Conservation (phyloP, 1,140 invertebrate species). For the Aricia agestis region DNA sequence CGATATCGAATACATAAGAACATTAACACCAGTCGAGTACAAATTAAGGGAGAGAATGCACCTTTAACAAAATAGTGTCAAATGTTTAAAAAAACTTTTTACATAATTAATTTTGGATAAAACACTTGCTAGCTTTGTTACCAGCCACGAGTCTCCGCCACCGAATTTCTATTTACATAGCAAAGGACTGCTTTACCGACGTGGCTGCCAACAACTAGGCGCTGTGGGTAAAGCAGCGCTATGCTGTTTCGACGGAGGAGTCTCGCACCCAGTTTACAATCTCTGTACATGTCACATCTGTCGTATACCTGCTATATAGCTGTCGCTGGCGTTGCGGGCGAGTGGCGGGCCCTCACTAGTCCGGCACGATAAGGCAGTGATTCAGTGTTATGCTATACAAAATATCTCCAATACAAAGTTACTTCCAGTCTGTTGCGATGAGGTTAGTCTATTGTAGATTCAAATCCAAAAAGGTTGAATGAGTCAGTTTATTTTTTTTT, state of each 20-base stretch:
- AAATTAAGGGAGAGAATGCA: neutral
- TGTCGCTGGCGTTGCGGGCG: constrained; percentile 22
- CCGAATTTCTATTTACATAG: neutral
- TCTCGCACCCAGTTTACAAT: constrained; percentile 16
- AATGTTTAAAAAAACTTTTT: neutral
- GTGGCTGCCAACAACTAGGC: neutral
- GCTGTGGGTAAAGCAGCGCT: neutral
- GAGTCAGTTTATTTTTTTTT: constrained; percentile 54
- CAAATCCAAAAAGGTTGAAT: constrained; percentile 74
- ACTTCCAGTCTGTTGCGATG: constrained; percentile 72
- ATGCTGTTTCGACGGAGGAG: neutral
- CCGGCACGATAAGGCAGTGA: constrained; percentile 75
- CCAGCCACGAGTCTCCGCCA: neutral
- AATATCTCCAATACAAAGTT: constrained; percentile 71
- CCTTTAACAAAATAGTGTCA: neutral
- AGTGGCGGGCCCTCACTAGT: constrained; percentile 50
- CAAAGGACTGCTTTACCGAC: neutral
- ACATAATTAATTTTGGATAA: neutral
- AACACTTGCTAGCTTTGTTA: neutral
- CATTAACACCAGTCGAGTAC: neutral
- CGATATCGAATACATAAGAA: neutral
- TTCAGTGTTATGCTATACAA: constrained; percentile 72
- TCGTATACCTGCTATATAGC: constrained; percentile 18
- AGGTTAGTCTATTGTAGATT: constrained; percentile 75
- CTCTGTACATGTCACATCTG: constrained; percentile 27